These are phyloP conservation scores for Murina feae DNA, from an alignment of 2,113 vertebrate genomes.

Conservation along the genomic window DNA sequence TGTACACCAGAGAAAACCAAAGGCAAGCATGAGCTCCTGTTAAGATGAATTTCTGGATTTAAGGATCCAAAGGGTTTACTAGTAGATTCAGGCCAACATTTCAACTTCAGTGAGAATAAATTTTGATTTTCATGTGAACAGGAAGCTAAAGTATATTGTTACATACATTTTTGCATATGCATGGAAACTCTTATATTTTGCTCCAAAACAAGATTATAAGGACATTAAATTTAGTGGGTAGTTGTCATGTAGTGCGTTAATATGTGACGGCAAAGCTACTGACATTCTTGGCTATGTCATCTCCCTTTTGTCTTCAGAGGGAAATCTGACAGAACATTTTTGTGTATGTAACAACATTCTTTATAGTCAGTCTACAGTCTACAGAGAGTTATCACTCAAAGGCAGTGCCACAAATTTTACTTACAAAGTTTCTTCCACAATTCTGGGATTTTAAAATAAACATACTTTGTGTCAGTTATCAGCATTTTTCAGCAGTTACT, in stretches of 20 bases:
- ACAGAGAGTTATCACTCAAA: constrained; percentile 18
- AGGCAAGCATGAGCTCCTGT: constrained; percentile 37
- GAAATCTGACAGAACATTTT: not conserved
- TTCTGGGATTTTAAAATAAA: constrained; percentile 66
- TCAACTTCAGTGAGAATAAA: not conserved
- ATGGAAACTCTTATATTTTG: not conserved
- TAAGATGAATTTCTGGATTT: constrained; percentile 50
- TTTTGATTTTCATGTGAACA: constrained; percentile 59
- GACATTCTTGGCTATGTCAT: not conserved
- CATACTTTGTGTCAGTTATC: constrained; percentile 27
- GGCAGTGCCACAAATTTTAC: constrained; percentile 44
- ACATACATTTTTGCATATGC: constrained; percentile 8
- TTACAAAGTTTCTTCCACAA: constrained; percentile 56
- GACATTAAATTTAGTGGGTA: not conserved
- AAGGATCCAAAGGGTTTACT: not conserved
- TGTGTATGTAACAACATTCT: constrained; percentile 41
- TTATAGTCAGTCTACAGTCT: not conserved
- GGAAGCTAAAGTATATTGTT: constrained; percentile 38
- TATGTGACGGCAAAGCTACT: not conserved
- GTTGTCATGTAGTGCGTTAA: not conserved
- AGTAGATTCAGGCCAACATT: not conserved
- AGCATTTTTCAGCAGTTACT: not conserved
- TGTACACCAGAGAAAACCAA: constrained; percentile 7
- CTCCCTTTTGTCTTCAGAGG: not conserved
- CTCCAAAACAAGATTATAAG: not conserved